Conservation (phyloP, 64 coral and sea anemone genomes). For the Dendronephthya gigantea region DNA sequence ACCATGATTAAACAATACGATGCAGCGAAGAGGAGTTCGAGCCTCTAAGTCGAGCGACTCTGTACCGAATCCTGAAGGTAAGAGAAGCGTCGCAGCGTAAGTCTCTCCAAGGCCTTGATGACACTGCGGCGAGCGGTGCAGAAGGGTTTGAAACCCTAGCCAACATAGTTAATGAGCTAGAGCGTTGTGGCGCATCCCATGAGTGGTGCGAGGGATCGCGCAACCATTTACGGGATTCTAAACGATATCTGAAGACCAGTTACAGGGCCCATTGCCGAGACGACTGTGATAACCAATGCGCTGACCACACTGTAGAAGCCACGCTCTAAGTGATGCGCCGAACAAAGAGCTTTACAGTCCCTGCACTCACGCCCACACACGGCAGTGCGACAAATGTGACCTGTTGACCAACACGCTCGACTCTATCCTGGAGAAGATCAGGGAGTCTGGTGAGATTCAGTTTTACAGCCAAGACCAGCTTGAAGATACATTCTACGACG, state of each 20-base stretch:
- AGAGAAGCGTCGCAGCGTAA: conserved; percentile 35
- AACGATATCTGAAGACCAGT: conserved; percentile 22
- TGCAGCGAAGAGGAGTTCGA: conserved; percentile 15
- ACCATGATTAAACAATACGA: conserved; percentile 43
- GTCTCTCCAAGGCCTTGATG: conserved; percentile 37
- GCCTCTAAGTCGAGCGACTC: conserved; percentile 33
- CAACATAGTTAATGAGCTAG: conserved; percentile 10
- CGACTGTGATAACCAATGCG: background rate
- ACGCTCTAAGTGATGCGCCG: conserved; percentile 28
- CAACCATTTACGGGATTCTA: background rate
- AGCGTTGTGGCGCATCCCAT: background rate
- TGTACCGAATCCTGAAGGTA: conserved; percentile 36
- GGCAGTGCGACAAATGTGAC: conserved; percentile 19
- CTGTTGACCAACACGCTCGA: background rate
- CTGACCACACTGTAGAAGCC: conserved; percentile 29
- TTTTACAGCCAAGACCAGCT: conserved; percentile 26
- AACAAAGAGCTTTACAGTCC: conserved; percentile 13
- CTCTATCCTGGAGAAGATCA: conserved; percentile 9
- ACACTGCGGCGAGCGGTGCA: conserved; percentile 36
- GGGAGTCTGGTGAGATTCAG: too few species aligned
- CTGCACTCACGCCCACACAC: conserved; percentile 19
- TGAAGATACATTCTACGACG: background rate
- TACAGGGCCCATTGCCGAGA: conserved; percentile 24
- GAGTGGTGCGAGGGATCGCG: background rate
- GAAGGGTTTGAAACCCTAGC: conserved; percentile 14